phyloP scores from a whole-genome alignment of 2,797 vertebrate genomes.

The Labeo calbasu region DNA sequence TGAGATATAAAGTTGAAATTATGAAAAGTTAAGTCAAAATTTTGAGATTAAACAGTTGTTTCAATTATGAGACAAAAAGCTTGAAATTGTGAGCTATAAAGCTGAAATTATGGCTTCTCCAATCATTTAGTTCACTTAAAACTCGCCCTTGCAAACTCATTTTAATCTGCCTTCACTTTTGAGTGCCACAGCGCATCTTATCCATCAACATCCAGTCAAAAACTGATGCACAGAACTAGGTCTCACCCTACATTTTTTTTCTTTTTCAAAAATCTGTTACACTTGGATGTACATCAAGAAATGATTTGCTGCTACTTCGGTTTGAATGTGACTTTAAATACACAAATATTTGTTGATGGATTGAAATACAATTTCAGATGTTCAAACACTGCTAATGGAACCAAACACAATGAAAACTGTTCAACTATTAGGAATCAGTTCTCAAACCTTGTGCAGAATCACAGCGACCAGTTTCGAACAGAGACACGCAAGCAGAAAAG shows the following conservation, averaged over 20 bases:
- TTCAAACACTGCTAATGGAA: neutral
- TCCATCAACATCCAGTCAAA: neutral
- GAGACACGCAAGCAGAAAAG: constrained; percentile 42
- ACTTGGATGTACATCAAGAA: neutral
- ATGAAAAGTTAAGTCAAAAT: neutral
- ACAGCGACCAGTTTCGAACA: neutral
- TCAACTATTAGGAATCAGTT: neutral
- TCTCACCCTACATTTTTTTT: neutral
- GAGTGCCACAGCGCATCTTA: neutral
- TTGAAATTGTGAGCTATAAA: neutral
- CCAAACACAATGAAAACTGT: neutral
- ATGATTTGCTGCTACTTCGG: neutral
- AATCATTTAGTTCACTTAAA: neutral
- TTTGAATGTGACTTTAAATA: neutral
- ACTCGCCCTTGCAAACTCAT: neutral
- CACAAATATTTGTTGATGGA: neutral
- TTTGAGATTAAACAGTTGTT: too few relatives aligned
- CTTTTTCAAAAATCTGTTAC: neutral
- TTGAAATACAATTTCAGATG: neutral
- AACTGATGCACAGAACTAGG: neutral
- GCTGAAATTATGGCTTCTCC: neutral
- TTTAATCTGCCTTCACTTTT: neutral
- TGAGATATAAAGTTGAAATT: too few relatives aligned
- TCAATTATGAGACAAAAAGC: too few relatives aligned
- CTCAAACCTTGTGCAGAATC: neutral